Evolutionary conservation across 2,113 vertebrate species (phyloP).

Genomic region (Oreochromis tanganicae): DNA sequence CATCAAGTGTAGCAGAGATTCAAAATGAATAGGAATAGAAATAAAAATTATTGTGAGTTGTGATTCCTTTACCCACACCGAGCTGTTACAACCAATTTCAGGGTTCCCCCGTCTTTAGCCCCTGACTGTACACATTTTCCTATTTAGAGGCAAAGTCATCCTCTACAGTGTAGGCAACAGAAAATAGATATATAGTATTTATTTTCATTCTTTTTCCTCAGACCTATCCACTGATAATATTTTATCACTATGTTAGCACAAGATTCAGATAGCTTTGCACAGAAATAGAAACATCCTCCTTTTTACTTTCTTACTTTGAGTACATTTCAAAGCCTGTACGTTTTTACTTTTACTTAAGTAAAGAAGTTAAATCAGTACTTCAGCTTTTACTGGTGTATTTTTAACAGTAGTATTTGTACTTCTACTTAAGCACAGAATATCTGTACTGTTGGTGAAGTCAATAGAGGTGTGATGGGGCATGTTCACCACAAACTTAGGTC

Average conservation of each 20-base stretch:
- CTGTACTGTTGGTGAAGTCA: neutral
- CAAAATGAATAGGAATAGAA: neutral
- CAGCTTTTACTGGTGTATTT: neutral
- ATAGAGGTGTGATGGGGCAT: neutral
- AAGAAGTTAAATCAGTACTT: neutral
- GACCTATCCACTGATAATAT: neutral
- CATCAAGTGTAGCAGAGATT: neutral
- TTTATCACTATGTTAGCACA: neutral
- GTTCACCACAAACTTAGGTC: neutral
- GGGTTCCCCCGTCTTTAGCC: neutral
- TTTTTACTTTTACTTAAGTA: neutral
- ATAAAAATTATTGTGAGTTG: neutral
- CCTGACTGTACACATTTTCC: neutral
- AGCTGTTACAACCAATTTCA: neutral
- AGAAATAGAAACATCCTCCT: neutral
- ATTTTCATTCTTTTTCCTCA: neutral
- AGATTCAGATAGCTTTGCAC: neutral
- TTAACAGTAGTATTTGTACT: fast-evolving
- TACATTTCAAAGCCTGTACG: neutral
- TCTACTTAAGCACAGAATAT: neutral
- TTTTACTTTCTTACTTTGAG: neutral
- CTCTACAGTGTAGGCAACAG: neutral
- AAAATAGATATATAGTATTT: neutral
- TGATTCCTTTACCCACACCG: neutral
- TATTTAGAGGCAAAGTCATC: neutral